A percentile compares a stretch with the other conserved stretches of the same genome.
Evolutionary conservation across 2,888 invertebrate species (phyloP).

Genomic region (Orchesellides sinensis): DNA sequence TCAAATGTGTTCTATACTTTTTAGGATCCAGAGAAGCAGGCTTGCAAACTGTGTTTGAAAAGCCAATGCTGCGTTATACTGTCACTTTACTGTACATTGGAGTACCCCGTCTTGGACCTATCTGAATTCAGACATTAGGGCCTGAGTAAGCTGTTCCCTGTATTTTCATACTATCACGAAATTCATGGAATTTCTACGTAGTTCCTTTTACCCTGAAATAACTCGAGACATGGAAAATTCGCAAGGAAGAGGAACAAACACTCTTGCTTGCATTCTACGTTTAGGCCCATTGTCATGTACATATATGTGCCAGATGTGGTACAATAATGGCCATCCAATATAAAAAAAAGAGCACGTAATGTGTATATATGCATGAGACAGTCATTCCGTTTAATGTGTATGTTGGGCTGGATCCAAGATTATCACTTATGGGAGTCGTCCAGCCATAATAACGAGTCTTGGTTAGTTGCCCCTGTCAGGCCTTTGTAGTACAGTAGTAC

Average conservation of each 20-base stretch:
- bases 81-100: too few species aligned
- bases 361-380: slow-evolving; percentile 44
- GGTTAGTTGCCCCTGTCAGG: slow-evolving; percentile 34
- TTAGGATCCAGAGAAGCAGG: too few species aligned
- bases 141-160: too few species aligned
- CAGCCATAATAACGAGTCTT: slow-evolving; percentile 64
- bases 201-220: not conserved
- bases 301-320: slow-evolving; percentile 54
- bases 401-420: slow-evolving; percentile 65
- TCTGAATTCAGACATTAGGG: too few species aligned
- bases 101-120: too few species aligned
- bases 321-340: slow-evolving; percentile 42
- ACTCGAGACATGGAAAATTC: slow-evolving; percentile 27
- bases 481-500: not conserved
- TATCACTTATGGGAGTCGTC: slow-evolving; percentile 67
- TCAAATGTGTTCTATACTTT: too few species aligned
- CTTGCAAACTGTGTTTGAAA: too few species aligned
- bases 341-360: slow-evolving; percentile 1
- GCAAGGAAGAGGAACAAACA: slow-evolving; percentile 31
- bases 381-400: slow-evolving; percentile 65
- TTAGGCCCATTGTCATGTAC: slow-evolving; percentile 58
- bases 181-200: slow-evolving; percentile 31
- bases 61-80: too few species aligned
- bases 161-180: slow-evolving; percentile 45
- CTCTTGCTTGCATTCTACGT: slow-evolving; percentile 44